A percentile compares a stretch with the other conserved stretches of the same genome.
These are phyloP conservation scores for Mamestra configurata DNA, from an alignment of 1,140 invertebrate genomes.

Conservation along the genomic window DNA sequence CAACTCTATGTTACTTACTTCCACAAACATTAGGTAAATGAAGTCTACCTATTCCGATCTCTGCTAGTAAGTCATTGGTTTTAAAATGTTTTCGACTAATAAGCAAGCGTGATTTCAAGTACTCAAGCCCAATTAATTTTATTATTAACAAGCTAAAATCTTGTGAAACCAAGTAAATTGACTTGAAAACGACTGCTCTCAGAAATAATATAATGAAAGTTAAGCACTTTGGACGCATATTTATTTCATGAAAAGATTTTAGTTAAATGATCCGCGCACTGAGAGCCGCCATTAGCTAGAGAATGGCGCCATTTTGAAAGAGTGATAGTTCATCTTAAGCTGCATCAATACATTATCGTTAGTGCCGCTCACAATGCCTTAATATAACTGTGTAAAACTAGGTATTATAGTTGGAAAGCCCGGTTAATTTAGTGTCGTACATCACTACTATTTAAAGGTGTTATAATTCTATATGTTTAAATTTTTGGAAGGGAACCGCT, in stretches of 20 bases:
- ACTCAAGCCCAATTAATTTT: constrained; percentile 31
- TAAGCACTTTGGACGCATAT: constrained; percentile 12
- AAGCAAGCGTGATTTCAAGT: constrained; percentile 6
- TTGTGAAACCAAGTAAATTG: constrained; percentile 25
- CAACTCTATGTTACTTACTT: too few species aligned
- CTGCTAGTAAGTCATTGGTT: neutral
- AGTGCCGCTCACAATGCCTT: constrained; percentile 9
- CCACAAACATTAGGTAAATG: too few species aligned
- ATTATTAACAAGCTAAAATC: neutral
- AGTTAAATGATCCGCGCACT: constrained; percentile 40
- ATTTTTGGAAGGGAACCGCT: too few species aligned
- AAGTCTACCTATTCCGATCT: too few species aligned
- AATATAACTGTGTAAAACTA: constrained; percentile 21
- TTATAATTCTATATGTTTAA: too few species aligned
- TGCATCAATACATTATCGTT: constrained; percentile 35
- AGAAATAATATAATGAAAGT: constrained; percentile 37
- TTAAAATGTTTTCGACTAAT: neutral
- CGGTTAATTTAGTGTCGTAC: too few species aligned
- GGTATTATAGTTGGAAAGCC: neutral
- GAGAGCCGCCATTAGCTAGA: constrained; percentile 21
- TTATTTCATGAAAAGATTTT: constrained; percentile 37
- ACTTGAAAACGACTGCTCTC: constrained; percentile 21
- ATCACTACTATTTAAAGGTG: too few species aligned
- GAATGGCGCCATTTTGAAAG: constrained; percentile 15
- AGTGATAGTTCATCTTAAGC: constrained; percentile 48